Conservation (phyloP, 2,797 vertebrate species). For the Alauda arvensis region DNA sequence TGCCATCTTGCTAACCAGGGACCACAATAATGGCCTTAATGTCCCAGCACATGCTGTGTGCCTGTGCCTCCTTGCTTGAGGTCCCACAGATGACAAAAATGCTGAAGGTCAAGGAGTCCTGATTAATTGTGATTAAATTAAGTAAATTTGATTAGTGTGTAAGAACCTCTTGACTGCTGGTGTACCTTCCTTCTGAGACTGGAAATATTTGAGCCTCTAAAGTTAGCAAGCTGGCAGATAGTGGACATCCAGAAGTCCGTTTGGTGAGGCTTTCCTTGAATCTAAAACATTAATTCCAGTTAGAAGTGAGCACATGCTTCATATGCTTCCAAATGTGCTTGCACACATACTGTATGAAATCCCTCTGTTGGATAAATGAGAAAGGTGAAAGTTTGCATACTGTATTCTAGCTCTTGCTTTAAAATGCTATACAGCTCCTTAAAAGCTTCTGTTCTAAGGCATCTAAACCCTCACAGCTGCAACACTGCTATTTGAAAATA, state of each 20-base stretch:
- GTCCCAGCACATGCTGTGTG: not conserved
- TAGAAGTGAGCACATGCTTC: not conserved
- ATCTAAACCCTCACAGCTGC: not conserved
- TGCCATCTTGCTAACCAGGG: not conserved
- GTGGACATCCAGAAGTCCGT: not conserved
- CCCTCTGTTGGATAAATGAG: not conserved
- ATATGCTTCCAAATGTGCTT: not conserved
- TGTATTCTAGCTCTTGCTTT: not conserved
- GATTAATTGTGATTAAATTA: not conserved
- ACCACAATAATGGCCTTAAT: not conserved
- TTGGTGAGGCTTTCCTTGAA: not conserved
- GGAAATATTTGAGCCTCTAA: not conserved
- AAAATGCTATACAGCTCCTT: not conserved
- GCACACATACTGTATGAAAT: not conserved
- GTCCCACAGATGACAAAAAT: not conserved
- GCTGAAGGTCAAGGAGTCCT: not conserved
- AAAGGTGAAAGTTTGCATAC: not conserved
- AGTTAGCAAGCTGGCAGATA: not conserved
- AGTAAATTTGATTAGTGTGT: not conserved
- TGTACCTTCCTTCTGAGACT: not conserved
- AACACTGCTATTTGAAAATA: not conserved
- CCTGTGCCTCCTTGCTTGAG: not conserved
- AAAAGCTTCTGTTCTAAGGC: not conserved
- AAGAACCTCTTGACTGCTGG: not conserved
- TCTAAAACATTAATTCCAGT: not conserved